phyloP scores from a whole-genome alignment of 2,888 invertebrate species.

The Nipponacmea schrenckii region DNA sequence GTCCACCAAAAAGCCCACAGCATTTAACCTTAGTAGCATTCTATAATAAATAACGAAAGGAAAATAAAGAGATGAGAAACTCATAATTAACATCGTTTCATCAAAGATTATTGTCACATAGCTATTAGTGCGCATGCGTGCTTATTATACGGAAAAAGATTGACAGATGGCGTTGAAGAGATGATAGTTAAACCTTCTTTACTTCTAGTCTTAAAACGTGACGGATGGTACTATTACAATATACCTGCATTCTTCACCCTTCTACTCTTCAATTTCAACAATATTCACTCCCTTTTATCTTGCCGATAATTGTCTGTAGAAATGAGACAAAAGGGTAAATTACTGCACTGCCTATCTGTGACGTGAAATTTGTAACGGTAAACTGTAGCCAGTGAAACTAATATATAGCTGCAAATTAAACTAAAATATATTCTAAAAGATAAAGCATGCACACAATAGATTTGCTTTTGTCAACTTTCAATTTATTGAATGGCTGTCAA shows the following conservation, averaged over 20 bases:
- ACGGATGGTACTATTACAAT: conserved; percentile 2
- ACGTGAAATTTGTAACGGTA: conserved; percentile 6
- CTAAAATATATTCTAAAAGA: too few species aligned
- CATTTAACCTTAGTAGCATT: too few species aligned
- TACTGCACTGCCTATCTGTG: neutral
- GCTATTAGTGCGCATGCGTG: neutral
- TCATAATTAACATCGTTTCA: neutral
- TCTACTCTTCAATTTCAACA: conserved; percentile 2
- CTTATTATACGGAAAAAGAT: neutral
- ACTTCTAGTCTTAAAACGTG: conserved; percentile 5
- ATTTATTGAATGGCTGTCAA: neutral
- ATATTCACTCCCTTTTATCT: conserved; percentile 2
- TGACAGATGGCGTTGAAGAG: conserved; percentile 2
- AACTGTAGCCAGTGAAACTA: neutral
- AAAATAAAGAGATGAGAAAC: neutral
- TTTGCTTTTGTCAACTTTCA: neutral
- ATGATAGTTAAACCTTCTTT: conserved; percentile 2
- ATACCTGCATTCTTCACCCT: neutral
- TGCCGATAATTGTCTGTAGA: neutral
- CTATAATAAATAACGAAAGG: too few species aligned
- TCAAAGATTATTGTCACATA: neutral
- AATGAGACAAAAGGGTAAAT: neutral
- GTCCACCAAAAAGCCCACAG: too few species aligned
- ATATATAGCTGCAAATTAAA: neutral
- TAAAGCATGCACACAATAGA: too few species aligned